These are phyloP conservation scores for Protobothrops flavoviridis DNA, from an alignment of 2,113 vertebrate genomes.

Conservation along the genomic window DNA sequence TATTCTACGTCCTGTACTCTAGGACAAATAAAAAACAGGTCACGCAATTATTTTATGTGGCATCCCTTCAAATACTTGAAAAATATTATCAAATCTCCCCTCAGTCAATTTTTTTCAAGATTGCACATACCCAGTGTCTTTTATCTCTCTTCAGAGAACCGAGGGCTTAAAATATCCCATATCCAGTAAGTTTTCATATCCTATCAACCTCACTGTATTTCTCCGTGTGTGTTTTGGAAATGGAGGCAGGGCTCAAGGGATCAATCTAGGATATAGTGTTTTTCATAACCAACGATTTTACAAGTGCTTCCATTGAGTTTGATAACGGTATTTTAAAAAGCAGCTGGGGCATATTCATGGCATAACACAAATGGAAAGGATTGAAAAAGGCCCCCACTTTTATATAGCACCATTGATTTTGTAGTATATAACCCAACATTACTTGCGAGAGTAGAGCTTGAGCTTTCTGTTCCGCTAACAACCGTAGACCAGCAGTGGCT, in stretches of 20 bases:
- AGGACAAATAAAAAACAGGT: neutral
- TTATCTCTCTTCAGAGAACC: neutral
- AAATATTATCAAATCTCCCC: neutral
- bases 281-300: neutral
- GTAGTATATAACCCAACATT: neutral
- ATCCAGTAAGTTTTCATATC: neutral
- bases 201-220: neutral
- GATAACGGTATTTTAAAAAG: neutral
- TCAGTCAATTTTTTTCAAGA: neutral
- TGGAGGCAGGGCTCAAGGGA: neutral
- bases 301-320: neutral
- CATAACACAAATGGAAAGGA: neutral
- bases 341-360: neutral
- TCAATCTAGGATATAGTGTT: neutral
- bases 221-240: neutral
- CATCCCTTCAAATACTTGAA: neutral
- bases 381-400: neutral
- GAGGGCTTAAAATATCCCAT: neutral
- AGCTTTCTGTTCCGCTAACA: slow-evolving; percentile 88
- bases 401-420: neutral
- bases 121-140: neutral
- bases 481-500: slow-evolving; percentile 91
- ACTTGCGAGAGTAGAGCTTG: slow-evolving; percentile 87
- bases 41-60: neutral
- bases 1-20: neutral